Evolutionary conservation across 2,888 invertebrate genomes (phyloP).

Genomic region (Zaprionus obscuricornis): DNA sequence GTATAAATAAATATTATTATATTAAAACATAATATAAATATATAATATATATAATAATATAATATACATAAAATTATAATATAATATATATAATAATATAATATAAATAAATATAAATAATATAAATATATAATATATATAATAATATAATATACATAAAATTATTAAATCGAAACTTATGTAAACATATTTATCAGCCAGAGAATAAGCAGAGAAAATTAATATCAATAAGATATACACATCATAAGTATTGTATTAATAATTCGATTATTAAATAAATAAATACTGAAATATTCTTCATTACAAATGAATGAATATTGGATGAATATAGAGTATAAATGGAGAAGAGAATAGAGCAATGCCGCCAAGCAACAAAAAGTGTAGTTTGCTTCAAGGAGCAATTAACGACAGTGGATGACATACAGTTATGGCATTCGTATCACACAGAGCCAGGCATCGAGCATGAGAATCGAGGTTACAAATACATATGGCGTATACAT

Average conservation of each 20-base stretch:
- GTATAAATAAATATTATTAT: no score
- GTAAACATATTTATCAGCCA: no score
- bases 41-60: no score
- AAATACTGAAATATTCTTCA: neutral
- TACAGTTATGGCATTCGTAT: conserved; percentile 67
- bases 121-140: no score
- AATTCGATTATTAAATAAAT: neutral
- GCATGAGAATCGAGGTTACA: conserved; percentile 22
- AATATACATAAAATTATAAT: no score
- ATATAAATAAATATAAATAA: no score
- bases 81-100: no score
- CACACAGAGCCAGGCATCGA: conserved; percentile 48
- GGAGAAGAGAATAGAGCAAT: conserved; percentile 27
- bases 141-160: no score
- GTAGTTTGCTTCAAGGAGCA: conserved; percentile 75
- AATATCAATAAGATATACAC: neutral
- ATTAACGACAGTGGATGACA: conserved; percentile 75
- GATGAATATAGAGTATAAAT: conserved; percentile 31
- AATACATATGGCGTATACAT: conserved; percentile 33
- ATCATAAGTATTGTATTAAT: neutral
- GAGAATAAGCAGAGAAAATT: neutral
- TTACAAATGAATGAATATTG: neutral
- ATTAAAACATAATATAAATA: no score
- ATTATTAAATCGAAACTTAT: no score
- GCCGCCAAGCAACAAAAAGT: conserved; percentile 51